Evolutionary conservation across 2,888 invertebrate genomes (phyloP).

Genomic region (Zele albiditarsus): DNA sequence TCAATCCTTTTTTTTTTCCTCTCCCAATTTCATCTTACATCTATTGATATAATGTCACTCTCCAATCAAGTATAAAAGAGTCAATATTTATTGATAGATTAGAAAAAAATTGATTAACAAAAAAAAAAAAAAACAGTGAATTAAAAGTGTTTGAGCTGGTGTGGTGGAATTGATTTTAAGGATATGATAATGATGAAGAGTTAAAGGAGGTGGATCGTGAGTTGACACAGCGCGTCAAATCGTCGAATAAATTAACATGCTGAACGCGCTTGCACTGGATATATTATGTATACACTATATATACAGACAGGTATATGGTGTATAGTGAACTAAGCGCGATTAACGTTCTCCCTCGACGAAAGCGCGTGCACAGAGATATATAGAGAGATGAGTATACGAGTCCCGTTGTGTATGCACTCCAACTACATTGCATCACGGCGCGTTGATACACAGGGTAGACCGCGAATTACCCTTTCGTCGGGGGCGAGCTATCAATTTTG

Average conservation of each 20-base stretch:
- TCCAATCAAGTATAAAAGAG: not conserved
- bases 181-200: constrained; percentile 21
- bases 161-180: not conserved
- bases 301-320: constrained; percentile 19
- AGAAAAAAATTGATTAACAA: not conserved
- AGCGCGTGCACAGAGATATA: constrained; percentile 18
- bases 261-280: constrained; percentile 42
- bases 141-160: not conserved
- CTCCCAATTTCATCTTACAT: not conserved
- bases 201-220: constrained; percentile 26
- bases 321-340: constrained; percentile 56
- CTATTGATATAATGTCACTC: not conserved
- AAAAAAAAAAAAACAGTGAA: not conserved
- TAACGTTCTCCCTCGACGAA: constrained; percentile 56
- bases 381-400: constrained; percentile 22
- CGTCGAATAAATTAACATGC: constrained; percentile 61
- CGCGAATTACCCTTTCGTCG: constrained; percentile 66
- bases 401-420: constrained; percentile 29
- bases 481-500: constrained; percentile 64
- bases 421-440: constrained; percentile 21
- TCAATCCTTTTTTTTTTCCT: constrained; percentile 14
- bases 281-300: not conserved
- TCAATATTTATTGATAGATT: not conserved
- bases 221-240: constrained; percentile 38
- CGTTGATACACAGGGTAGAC: constrained; percentile 50